Base-by-base conservation (phyloP, 2,113 vertebrate species). In the Muntiacus reevesi region DNA sequence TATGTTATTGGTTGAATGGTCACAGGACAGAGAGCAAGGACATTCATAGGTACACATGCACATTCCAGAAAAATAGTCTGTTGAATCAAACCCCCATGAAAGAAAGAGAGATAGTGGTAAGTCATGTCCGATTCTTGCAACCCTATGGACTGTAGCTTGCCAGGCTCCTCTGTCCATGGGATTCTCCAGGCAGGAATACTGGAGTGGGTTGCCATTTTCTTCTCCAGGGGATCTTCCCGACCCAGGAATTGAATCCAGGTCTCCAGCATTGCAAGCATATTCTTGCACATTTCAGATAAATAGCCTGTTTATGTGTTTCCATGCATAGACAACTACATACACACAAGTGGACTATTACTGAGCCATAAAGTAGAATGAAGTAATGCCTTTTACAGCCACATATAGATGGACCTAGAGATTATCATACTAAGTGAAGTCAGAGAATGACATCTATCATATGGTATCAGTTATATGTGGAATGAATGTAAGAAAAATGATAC, bases 361-460 rank as follows among this genome's bases (percentile, higher is more conserved):
- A 67, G 62, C 16, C 7, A 1, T 9, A n/a, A n/a, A n/a, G 33
- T 2, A 64, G 62, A 33, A 2, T 9, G 33, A 5, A 67, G 16
- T 19, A 2, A 19, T 10, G 62, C 16, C 33, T n/a, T 19, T n/a
- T 9, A 4, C 33, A 19, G 62, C 16, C 62, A 19, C 33, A 19
- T 10, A 2, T 16, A 9, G 62, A 9, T 17, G 62, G 33, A 10
- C 62, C 33, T n/a, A n/a, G 30, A 17, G 15, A 17, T 16, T 33
- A 4, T 17, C 62, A n/a, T 19, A 16, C 62, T n/a, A 5, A 67
- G 16, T 67, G 62, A n/a, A n/a, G 62, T 19, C 33, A 67, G 62
- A 17, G 30, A n/a, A 9, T 9, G 16, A 10, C 16, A 0, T 16
- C 1, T 1, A 15, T 19, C 33, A 16, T 4, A 5, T 10, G 33